Conservation (phyloP, 2,113 vertebrate species). For the Pelvicachromis taeniatus region DNA sequence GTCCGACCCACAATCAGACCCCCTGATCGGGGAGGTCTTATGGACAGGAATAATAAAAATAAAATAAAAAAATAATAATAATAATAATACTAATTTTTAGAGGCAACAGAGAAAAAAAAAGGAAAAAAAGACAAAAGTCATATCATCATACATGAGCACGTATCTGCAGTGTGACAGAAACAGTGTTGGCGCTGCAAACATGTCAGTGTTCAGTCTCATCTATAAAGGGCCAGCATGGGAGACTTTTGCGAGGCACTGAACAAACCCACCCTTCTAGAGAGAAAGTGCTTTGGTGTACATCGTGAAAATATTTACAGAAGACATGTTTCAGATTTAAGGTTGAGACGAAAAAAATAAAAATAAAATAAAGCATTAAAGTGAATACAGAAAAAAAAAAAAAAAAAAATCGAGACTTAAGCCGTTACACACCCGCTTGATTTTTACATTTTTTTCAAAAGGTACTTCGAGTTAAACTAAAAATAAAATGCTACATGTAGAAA, state of each 20-base stretch:
- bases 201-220: not conserved
- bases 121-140: not conserved
- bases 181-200: not conserved
- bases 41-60: not conserved
- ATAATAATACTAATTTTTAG: too few relatives aligned
- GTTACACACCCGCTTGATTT: not conserved
- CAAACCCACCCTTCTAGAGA: not conserved
- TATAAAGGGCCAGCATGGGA: not conserved
- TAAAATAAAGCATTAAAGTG: not conserved
- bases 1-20: not conserved
- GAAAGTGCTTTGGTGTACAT: constrained; percentile 51
- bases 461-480: not conserved
- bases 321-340: not conserved
- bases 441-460: not conserved
- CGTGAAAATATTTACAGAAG: not conserved
- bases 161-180: not conserved
- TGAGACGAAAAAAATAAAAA: not conserved
- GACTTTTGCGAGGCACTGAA: constrained; percentile 18
- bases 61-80: not conserved
- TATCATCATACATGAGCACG: not conserved
- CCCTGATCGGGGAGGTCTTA: not conserved
- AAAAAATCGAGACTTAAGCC: not conserved
- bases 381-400: too few relatives aligned
- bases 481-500: not conserved
- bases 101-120: not conserved